phyloP scores from a whole-genome alignment of 1,140 invertebrate species.

The Drosophila littoralis region DNA sequence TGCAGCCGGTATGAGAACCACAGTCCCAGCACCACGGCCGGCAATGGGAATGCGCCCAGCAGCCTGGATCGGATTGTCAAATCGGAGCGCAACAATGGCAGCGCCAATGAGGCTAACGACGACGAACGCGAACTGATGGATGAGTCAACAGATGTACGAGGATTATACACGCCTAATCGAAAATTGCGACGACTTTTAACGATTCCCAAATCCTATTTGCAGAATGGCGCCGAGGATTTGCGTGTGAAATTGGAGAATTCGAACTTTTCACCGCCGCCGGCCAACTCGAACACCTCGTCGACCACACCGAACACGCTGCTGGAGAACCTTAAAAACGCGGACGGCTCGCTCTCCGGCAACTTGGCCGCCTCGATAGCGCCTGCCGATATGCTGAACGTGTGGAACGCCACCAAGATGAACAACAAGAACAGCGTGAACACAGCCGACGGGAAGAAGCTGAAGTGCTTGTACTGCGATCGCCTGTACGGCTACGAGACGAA shows the following conservation, averaged over 20 bases:
- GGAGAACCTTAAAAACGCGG: conserved; percentile 85
- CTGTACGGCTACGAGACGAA: conserved; percentile 97
- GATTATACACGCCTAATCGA: too few species aligned
- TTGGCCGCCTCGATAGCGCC: conserved; percentile 81
- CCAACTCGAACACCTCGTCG: conserved; percentile 85
- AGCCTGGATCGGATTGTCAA: conserved; percentile 78
- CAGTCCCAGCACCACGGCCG: conserved; percentile 83
- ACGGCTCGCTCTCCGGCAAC: conserved; percentile 78
- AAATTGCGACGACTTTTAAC: too few species aligned
- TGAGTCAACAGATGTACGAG: conserved; percentile 80
- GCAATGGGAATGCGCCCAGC: conserved; percentile 74
- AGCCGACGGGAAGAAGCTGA: conserved; percentile 90
- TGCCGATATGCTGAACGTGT: conserved; percentile 84
- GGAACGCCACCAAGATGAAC: conserved; percentile 84
- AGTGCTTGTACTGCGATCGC: conserved; percentile 95
- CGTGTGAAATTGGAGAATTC: conserved; percentile 86
- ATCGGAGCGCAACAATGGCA: conserved; percentile 83
- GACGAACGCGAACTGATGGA: conserved; percentile 81
- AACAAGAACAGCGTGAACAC: conserved; percentile 84
- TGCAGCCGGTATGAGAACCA: conserved; percentile 83
- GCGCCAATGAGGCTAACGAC: conserved; percentile 81
- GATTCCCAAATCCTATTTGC: background rate
- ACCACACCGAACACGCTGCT: conserved; percentile 85
- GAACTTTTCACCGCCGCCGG: conserved; percentile 85
- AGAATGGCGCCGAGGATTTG: conserved; percentile 85